Conservation (phyloP, 2,888 invertebrate genomes). For the Latheticus oryzae region DNA sequence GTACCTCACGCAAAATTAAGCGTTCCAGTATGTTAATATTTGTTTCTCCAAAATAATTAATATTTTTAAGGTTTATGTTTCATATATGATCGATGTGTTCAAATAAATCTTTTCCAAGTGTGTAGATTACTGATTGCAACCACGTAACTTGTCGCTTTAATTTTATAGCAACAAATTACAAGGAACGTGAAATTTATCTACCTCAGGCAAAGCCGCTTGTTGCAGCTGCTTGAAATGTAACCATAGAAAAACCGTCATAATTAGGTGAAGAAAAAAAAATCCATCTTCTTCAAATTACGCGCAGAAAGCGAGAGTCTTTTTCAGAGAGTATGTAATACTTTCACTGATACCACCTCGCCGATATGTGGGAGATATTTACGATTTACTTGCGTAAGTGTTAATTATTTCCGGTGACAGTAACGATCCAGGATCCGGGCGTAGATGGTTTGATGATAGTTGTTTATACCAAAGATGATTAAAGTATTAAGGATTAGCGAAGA, state of each 20-base stretch:
- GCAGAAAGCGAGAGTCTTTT: conserved; percentile 29
- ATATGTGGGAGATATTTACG: conserved; percentile 24
- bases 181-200: conserved; percentile 25
- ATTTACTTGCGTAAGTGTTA: conserved; percentile 21
- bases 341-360: conserved; percentile 18
- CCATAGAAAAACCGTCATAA: conserved; percentile 27
- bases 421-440: conserved; percentile 24
- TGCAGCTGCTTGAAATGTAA: conserved; percentile 30
- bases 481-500: conserved; percentile 45
- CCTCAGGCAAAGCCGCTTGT: conserved; percentile 24
- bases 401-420: conserved; percentile 26
- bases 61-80: no score
- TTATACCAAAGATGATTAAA: conserved; percentile 23
- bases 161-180: conserved; percentile 16
- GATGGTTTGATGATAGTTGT: conserved; percentile 18
- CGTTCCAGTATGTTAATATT: no score
- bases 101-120: no score
- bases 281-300: conserved; percentile 21
- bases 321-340: conserved; percentile 16
- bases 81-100: no score
- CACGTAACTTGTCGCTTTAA: no score
- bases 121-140: no score
- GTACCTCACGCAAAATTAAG: no score
- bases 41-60: no score
- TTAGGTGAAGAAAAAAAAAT: conserved; percentile 28